These are phyloP conservation scores for Ailurus styani DNA, from an alignment of 2,113 vertebrate species.

Conservation along the genomic window DNA sequence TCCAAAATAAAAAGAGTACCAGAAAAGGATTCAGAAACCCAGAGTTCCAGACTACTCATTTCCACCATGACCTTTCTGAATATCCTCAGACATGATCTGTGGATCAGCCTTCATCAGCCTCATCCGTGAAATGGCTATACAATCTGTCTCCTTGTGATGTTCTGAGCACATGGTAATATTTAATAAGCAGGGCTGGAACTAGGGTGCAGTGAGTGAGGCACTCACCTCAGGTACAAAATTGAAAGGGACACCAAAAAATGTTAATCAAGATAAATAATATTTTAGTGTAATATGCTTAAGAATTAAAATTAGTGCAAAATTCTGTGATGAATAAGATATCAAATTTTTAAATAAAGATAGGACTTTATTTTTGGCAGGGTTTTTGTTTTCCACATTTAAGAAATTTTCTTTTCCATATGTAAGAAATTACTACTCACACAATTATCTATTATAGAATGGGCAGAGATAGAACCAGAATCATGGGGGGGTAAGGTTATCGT, in stretches of 20 bases:
- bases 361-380: background rate
- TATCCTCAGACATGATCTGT: background rate
- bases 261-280: background rate
- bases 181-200: too few relatives aligned
- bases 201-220: background rate
- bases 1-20: background rate
- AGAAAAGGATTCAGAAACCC: background rate
- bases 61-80: background rate
- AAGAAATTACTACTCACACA: background rate
- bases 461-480: background rate
- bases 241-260: background rate
- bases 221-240: background rate
- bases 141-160: background rate
- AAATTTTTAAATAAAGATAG: background rate
- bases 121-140: background rate
- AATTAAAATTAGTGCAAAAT: background rate
- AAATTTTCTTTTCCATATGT: background rate
- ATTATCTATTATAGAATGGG: background rate
- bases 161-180: background rate
- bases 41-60: background rate
- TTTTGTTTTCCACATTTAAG: background rate
- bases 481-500: background rate
- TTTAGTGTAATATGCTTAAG: background rate
- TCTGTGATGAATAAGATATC: background rate
- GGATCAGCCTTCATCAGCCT: background rate